Evolutionary conservation across 2,888 invertebrate species (phyloP).

Genomic region (Cryptops parisi): DNA sequence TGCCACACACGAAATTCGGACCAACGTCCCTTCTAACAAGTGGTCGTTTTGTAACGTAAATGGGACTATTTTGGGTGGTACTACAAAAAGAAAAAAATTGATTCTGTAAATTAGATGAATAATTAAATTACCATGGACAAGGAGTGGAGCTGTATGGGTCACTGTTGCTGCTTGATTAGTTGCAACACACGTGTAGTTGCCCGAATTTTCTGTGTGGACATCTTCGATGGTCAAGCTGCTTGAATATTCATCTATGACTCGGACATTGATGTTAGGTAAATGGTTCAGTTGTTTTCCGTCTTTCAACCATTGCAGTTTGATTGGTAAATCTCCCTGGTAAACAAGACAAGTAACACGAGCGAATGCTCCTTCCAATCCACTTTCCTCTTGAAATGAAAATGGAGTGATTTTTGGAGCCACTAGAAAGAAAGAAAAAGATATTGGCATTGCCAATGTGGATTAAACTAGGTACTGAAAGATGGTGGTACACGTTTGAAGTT

Average conservation of each 20-base stretch:
- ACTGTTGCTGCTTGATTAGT: not conserved
- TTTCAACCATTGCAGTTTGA: not conserved
- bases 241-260: not conserved
- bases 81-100: not conserved
- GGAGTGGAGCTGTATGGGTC: not conserved
- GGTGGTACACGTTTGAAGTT: too few species aligned
- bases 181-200: not conserved
- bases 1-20: conserved; percentile 4
- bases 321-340: not conserved
- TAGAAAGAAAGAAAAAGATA: too few species aligned
- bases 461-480: too few species aligned
- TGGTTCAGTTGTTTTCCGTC: not conserved
- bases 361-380: not conserved
- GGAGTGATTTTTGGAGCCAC: conserved; percentile 9
- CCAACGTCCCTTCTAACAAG: conserved; percentile 6
- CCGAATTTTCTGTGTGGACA: not conserved
- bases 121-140: not conserved
- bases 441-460: too few species aligned
- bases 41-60: conserved; percentile 8
- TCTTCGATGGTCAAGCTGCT: not conserved
- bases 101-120: not conserved
- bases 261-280: not conserved
- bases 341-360: not conserved
- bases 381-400: not conserved
- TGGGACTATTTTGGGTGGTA: not conserved